phyloP scores from a whole-genome alignment of 2,113 vertebrate genomes.

The Pampusana beccarii region DNA sequence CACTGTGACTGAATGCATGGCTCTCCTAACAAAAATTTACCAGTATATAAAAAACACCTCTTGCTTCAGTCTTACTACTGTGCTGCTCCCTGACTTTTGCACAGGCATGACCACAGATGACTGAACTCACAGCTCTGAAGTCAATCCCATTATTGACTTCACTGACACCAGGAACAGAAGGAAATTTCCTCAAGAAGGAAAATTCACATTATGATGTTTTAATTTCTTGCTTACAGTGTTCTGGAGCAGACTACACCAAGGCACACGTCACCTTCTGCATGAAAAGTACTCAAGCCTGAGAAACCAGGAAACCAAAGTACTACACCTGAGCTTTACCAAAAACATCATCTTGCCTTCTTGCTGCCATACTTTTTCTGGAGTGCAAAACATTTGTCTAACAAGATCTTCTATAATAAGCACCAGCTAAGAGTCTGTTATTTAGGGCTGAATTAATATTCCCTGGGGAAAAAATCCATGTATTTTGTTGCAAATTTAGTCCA shows the following conservation, averaged over 20 bases:
- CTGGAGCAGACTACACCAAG: neutral
- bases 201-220: neutral
- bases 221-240: neutral
- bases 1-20: neutral
- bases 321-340: neutral
- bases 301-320: neutral
- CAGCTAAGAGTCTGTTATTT: neutral
- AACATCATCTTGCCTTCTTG: neutral
- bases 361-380: accelerated
- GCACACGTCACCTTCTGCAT: neutral
- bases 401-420: neutral
- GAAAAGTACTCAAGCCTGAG: neutral
- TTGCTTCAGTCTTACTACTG: neutral
- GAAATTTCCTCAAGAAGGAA: neutral
- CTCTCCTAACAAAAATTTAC: neutral
- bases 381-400: neutral
- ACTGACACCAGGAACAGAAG: neutral
- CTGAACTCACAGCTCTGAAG: neutral
- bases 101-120: neutral
- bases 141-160: neutral
- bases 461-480: neutral
- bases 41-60: neutral
- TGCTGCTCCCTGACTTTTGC: neutral
- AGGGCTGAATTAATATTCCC: neutral
- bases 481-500: neutral